Base-by-base conservation (phyloP, 2,888 invertebrate genomes). In the Rugalucina vietnamica region DNA sequence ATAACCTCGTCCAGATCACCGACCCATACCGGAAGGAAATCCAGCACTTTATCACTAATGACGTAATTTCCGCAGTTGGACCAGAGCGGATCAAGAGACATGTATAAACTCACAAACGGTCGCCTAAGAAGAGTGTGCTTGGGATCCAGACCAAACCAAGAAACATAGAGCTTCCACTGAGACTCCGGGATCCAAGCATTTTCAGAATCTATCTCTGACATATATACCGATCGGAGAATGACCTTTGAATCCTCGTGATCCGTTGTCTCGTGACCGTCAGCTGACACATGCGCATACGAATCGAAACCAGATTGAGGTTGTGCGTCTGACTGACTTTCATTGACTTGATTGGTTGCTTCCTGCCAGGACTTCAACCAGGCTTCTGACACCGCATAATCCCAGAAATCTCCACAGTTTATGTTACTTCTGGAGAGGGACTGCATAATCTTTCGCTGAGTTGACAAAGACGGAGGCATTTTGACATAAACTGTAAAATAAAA, bases 101-200 rank as follows among this genome's bases (percentile, higher is more conserved):
- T 72, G 60, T 87, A 88, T 54, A 32, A 14, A 21, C 77, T 74
- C 43, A 81, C 84, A 5, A 85, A 72, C 32, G 89, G 91, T n/a
- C 87, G 85, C 32, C 92, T 73, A 71, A 87, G 87, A 0, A 91
- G 81, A 34, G 84, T 84, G 49, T 89, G 89, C 0, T 65, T 79
- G 3, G 76, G 37, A 14, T 83, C 79, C 3, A 91, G 39, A 2
- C 91, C 91, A 81, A 89, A 91, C 91, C 91, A 91, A 29, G 84
- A 57, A 0, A 90, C 76, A n/a, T 90, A 77, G 12, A 88, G 82
- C 43, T 88, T 89, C 92, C 91, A 92, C 29, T 85, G 84, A 24
- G 89, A 85, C 79, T 92, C 91, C 27, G 86, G 85, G 12, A 92
- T 50, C 71, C 89, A 92, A 8, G 84, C 84, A 54, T 92, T 92